These are phyloP conservation scores for Polydrusus cervinus DNA, from an alignment of 2,888 invertebrate species.

Conservation along the genomic window DNA sequence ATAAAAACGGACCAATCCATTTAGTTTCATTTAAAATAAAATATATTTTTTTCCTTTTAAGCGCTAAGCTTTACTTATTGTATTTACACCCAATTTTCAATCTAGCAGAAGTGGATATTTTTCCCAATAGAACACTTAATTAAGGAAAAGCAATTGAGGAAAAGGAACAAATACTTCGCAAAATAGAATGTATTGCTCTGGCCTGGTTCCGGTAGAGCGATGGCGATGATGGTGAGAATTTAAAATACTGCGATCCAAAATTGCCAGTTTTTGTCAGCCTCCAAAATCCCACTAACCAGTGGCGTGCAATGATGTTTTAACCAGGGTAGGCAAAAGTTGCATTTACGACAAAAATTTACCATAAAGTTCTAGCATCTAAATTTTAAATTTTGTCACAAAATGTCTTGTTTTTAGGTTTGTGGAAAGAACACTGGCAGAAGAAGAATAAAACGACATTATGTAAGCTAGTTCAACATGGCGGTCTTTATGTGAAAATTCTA, in stretches of 20 bases:
- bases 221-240: slow-evolving; percentile 1
- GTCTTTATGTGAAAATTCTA: too few relatives aligned
- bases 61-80: slow-evolving; percentile 19
- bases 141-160: slow-evolving; percentile 24
- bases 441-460: too few relatives aligned
- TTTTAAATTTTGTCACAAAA: too few relatives aligned
- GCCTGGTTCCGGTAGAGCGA: slow-evolving; percentile 2
- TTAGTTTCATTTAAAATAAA: background rate
- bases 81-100: slow-evolving; percentile 35
- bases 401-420: too few relatives aligned
- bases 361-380: too few relatives aligned
- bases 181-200: slow-evolving; percentile 28
- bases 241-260: slow-evolving; percentile 4
- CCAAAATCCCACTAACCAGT: too few relatives aligned
- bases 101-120: slow-evolving; percentile 30
- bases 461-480: too few relatives aligned
- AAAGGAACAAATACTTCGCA: slow-evolving; percentile 21
- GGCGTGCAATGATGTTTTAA: too few relatives aligned
- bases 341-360: too few relatives aligned
- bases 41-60: slow-evolving; percentile 17
- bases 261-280: too few relatives aligned
- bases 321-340: too few relatives aligned
- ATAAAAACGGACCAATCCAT: background rate
- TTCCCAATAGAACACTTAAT: slow-evolving; percentile 32
- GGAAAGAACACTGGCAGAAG: too few relatives aligned